Conservation (phyloP, 2,113 vertebrate genomes). For the Chascanopsetta lugubris region DNA sequence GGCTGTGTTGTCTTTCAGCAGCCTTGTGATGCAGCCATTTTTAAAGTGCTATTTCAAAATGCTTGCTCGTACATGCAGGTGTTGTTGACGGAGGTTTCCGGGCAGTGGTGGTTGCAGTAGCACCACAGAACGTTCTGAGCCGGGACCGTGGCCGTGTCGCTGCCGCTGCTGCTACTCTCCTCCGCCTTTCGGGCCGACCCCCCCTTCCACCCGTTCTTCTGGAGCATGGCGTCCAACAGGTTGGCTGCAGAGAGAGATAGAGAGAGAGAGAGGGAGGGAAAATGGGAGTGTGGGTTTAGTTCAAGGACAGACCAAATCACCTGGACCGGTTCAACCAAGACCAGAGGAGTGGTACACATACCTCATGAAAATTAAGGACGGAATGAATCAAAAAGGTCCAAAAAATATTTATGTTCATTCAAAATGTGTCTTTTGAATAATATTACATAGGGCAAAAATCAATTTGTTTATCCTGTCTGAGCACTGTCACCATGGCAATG, state of each 20-base stretch:
- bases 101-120: conserved; percentile 94
- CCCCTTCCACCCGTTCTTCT: conserved; percentile 88
- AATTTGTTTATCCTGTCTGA: conserved; percentile 10
- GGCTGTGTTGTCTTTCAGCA: neutral
- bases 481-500: conserved; percentile 45
- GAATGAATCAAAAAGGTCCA: conserved; percentile 29
- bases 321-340: conserved; percentile 11
- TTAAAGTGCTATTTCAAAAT: neutral
- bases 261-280: conserved; percentile 7
- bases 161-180: conserved; percentile 82
- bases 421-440: conserved; percentile 8
- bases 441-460: neutral
- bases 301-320: conserved; percentile 5
- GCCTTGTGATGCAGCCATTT: neutral
- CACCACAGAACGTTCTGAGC: conserved; percentile 86
- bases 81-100: conserved; percentile 91
- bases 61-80: conserved; percentile 82
- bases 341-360: conserved; percentile 19
- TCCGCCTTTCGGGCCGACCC: conserved; percentile 81
- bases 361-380: conserved; percentile 23
- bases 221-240: conserved; percentile 86
- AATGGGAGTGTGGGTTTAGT: conserved; percentile 3
- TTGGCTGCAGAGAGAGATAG: conserved; percentile 69
- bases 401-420: conserved; percentile 25
- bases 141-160: conserved; percentile 76